Base-by-base conservation (phyloP, 2,797 vertebrate species). In the Pachyuromys duprasi region DNA sequence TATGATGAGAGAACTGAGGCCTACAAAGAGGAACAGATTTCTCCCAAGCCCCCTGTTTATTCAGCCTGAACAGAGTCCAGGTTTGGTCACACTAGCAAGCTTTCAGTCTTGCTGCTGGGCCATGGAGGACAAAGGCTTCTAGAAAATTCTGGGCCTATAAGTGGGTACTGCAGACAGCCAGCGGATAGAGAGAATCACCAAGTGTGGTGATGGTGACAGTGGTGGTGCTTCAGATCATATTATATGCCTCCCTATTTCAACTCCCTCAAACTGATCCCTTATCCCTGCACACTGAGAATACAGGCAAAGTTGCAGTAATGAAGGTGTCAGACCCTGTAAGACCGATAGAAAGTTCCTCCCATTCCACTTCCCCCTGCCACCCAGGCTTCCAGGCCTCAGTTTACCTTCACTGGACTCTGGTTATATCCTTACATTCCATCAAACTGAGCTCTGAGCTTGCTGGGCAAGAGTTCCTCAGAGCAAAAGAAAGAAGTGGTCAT, bases 31-130 rank as follows among this genome's bases (percentile, higher is more conserved):
- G 79, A 62, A 24, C 15, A 22, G 6, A 70, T 67, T 49, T 55
- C 9, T 76, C 57, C 53, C 15, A 55, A 26, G 60, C 18, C 33
- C 62, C 80, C 79, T 63, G 94, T 63, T 49, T 91, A 31, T 76
- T 92, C 63, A 87, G 93, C 57, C 24, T 91, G 87, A 87, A 69
- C 78, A 75, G 84, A 42, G 63, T 75, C 69, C 78, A 80, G 90
- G 78, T 93, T 33, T 11, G 91, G 88, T 18, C 55, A 69, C 39
- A 87, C 13, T 65, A 86, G 89, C 45, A 53, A 89, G 36, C 67
- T 79, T 91, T 76, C 74, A 79, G n/a, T 74, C 31, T 13, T 86
- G 70, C 74, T 65, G 28, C n/a, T 89, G 33, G 60, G 69, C 36
- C n/a, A 45, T 55, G 22, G n/a, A 26, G 31, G 5, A n/a, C 45